Evolutionary conservation across 2,113 vertebrate species (phyloP).

Genomic region (Hucho hucho): DNA sequence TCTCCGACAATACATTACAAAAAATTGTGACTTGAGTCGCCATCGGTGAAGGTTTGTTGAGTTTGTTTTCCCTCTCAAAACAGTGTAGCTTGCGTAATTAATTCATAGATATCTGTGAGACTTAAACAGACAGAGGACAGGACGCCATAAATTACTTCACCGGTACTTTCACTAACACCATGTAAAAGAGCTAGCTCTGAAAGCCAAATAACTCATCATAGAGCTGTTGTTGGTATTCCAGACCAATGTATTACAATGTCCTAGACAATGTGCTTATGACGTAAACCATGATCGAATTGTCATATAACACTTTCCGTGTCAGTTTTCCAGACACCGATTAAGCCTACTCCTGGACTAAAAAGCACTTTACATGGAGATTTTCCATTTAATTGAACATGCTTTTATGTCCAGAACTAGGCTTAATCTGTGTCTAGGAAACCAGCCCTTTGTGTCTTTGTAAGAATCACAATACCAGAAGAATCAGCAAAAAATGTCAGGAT

Average conservation of each 20-base stretch:
- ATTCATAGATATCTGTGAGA: constrained; percentile 21
- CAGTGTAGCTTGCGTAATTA: constrained; percentile 24
- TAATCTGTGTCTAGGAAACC: too few species aligned
- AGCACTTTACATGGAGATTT: too few species aligned
- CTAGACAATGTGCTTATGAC: too few species aligned
- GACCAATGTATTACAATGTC: neutral
- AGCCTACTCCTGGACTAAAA: too few species aligned
- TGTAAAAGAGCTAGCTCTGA: neutral
- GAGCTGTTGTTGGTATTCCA: neutral
- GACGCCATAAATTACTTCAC: neutral
- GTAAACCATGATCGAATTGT: too few species aligned
- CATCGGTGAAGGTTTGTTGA: constrained; percentile 48
- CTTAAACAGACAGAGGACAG: neutral
- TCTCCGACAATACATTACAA: neutral
- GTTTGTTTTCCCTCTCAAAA: neutral
- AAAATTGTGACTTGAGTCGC: constrained; percentile 29
- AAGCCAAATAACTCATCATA: neutral
- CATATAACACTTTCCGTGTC: too few species aligned
- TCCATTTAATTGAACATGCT: too few species aligned
- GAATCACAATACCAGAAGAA: neutral
- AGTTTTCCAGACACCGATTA: too few species aligned
- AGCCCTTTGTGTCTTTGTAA: too few species aligned
- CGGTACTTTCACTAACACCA: neutral
- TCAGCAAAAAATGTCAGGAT: neutral
- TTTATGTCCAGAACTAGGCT: too few species aligned